Conservation (phyloP, 1,140 invertebrate genomes). For the Scylla paramamosain region DNA sequence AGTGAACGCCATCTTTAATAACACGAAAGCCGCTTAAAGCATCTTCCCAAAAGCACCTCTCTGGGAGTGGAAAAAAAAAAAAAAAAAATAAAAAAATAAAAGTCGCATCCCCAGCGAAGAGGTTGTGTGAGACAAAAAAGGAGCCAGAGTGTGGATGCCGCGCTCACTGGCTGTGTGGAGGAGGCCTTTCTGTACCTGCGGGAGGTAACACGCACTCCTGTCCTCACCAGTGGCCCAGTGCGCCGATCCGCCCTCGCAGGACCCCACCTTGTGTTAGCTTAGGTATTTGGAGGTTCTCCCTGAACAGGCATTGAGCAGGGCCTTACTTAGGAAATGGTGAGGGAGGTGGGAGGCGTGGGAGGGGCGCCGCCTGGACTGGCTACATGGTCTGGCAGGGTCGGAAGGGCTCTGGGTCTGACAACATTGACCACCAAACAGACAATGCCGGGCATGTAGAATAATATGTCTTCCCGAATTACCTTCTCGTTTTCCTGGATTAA, state of each 20-base stretch:
- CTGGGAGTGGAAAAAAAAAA: not conserved
- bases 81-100: not conserved
- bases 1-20: too few relatives aligned
- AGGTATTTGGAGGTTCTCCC: not conserved
- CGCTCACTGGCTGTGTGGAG: not conserved
- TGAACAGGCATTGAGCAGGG: not conserved
- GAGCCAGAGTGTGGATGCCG: not conserved
- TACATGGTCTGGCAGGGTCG: conserved; percentile 18
- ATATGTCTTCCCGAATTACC: conserved; percentile 76
- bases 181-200: not conserved
- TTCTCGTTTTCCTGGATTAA: conserved; percentile 76
- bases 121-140: not conserved
- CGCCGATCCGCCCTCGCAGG: not conserved
- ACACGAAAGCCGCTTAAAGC: not conserved
- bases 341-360: not conserved
- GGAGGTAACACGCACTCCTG: not conserved
- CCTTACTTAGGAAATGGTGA: not conserved
- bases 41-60: not conserved
- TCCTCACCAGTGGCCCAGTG: not conserved
- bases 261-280: not conserved
- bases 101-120: not conserved
- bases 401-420: conserved; percentile 18
- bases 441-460: conserved; percentile 65
- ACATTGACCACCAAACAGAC: conserved; percentile 50
- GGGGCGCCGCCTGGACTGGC: not conserved